Percentiles rank a stretch among this genome's conserved stretches.
Conservation (phyloP, 2,888 invertebrate species). For the Endotricha flammealis region DNA sequence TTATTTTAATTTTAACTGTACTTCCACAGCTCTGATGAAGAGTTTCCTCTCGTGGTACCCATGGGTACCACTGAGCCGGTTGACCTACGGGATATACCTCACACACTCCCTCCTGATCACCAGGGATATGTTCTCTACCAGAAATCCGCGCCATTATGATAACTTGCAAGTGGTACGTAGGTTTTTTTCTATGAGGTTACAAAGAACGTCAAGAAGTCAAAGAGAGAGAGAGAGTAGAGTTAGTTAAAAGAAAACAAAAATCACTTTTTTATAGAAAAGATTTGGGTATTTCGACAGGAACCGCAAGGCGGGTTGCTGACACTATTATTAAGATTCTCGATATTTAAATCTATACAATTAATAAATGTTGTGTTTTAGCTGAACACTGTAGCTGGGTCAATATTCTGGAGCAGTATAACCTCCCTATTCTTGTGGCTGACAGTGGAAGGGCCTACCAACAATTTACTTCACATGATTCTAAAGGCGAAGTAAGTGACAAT, state of each 20-base stretch:
- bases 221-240: no score
- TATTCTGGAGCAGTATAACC: slow-evolving; percentile 59
- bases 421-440: slow-evolving; percentile 71
- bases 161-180: slow-evolving; percentile 42
- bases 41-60: slow-evolving; percentile 74
- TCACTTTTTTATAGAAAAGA: no score
- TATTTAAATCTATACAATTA: no score
- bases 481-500: no score
- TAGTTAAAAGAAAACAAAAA: no score
- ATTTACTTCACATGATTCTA: slow-evolving; percentile 61
- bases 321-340: no score
- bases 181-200: no score
- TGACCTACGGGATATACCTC: slow-evolving; percentile 79
- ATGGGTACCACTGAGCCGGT: slow-evolving; percentile 77
- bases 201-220: no score
- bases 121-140: slow-evolving; percentile 64
- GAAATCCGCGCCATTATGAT: slow-evolving; percentile 62
- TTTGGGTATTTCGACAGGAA: no score
- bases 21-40: slow-evolving; percentile 53
- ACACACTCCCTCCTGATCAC: slow-evolving; percentile 73
- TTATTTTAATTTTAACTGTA: no score
- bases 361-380: slow-evolving; percentile 61
- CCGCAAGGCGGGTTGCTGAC: no score
- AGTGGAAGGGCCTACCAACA: slow-evolving; percentile 76
- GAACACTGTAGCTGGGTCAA: slow-evolving; percentile 57